Conservation (phyloP, 1,140 invertebrate genomes). For the Aphis craccivora region DNA sequence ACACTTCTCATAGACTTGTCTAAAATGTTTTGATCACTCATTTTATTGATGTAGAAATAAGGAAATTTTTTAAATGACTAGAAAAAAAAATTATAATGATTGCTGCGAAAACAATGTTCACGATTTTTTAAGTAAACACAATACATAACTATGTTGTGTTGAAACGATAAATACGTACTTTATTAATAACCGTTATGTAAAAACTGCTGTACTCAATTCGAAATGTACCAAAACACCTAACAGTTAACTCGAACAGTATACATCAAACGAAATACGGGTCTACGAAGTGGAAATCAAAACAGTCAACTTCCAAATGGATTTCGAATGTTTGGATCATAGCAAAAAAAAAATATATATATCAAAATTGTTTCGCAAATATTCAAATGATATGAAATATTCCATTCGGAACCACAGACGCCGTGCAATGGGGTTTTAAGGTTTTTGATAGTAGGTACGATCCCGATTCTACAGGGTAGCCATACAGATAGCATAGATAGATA, state of each 20-base stretch:
- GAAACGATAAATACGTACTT: not conserved
- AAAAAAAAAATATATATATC: not conserved
- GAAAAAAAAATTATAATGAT: not conserved
- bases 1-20: conserved; percentile 91
- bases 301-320: not conserved
- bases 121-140: not conserved
- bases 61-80: not conserved
- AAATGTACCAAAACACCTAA: not conserved
- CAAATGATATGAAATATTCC: not conserved
- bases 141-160: not conserved
- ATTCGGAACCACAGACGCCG: not conserved
- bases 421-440: not conserved
- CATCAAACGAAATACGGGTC: not conserved
- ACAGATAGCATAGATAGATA: not conserved
- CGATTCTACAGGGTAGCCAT: not conserved
- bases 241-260: not conserved
- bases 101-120: not conserved
- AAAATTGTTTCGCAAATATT: not conserved
- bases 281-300: not conserved
- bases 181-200: not conserved
- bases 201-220: not conserved
- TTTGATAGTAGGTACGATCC: not conserved
- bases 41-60: conserved; percentile 45
- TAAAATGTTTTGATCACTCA: conserved; percentile 65
- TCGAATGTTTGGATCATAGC: not conserved